phyloP scores from a whole-genome alignment of 2,888 invertebrate genomes.

The Hyles lineata region DNA sequence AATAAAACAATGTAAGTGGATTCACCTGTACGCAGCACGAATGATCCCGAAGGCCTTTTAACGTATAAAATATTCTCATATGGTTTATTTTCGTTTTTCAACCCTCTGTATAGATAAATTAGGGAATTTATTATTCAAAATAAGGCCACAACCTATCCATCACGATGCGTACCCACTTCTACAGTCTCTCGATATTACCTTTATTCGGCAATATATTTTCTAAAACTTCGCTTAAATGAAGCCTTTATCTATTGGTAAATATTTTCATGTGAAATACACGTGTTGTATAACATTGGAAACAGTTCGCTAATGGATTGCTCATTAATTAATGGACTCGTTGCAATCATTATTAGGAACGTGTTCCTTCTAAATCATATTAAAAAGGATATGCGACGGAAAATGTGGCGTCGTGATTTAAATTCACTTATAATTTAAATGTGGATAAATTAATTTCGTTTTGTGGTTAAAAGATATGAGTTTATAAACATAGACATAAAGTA shows the following conservation, averaged over 20 bases:
- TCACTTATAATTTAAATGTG: neutral
- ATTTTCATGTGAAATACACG: neutral
- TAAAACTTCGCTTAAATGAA: constrained; percentile 15
- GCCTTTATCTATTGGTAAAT: neutral
- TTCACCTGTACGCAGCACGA: constrained; percentile 58
- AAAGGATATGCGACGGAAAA: neutral
- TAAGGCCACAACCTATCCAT: constrained; percentile 42
- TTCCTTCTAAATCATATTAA: constrained; percentile 4
- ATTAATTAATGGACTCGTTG: constrained; percentile 5
- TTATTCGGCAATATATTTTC: constrained; percentile 14
- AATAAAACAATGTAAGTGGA: constrained; percentile 62
- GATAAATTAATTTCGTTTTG: too few relatives aligned
- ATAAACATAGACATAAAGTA: too few relatives aligned
- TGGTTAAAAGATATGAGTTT: too few relatives aligned
- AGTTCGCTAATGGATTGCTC: constrained; percentile 14
- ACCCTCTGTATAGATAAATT: constrained; percentile 54
- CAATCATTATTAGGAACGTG: constrained; percentile 1
- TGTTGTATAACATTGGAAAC: neutral
- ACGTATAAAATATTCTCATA: constrained; percentile 64
- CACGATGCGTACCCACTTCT: constrained; percentile 18
- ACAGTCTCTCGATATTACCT: constrained; percentile 1
- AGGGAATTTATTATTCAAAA: constrained; percentile 55
- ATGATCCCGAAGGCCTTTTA: constrained; percentile 59
- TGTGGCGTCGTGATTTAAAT: neutral
- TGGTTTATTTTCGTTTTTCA: constrained; percentile 59